Base-by-base conservation (phyloP, 2,888 invertebrate genomes). In the Crepidodera aurea region DNA sequence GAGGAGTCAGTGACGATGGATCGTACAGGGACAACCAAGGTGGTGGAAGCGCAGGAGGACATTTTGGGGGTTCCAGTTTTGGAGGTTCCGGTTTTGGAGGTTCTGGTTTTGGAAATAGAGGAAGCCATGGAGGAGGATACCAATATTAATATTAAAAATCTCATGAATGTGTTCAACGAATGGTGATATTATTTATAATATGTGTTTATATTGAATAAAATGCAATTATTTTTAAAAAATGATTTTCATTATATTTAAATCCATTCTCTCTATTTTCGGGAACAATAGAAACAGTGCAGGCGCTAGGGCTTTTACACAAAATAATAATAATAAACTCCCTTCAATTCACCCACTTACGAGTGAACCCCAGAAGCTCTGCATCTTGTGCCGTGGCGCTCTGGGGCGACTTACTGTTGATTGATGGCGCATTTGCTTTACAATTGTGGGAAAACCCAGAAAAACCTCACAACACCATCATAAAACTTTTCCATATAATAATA, bases 1-100 rank as follows among this genome's bases (percentile, higher is more conserved):
- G 69, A 34, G 69, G 64, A 12, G 46, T 73, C 6, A 66, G 65
- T 3, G 72, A 73, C 60, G 71, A 73, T 63, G 73, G 73, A 5
- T 69, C 69, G 16, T 72, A 72, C 57, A 65, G 67, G 61, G 62
- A 18, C 46, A 8, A 8, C 40, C 29, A 37, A 16, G 46, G 29
- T 13, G 55, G 44, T 8, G 39, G 22, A 22, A n/a, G 37, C 4
- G 22, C 15, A 16, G 10, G 19, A 13, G 34, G 61, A 10, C 50
- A 54, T 7, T 59, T 39, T 25, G 40, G 60, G 3, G 60, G 29
- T 16, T 25, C 19, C 6, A 18, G 16, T 15, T 16, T 10, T 37
- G 42, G 34, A n/a, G 42, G 55, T 13, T 46, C 42, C 12, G 34
- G 61, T 10, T 42, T 29, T 37, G 40, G 60, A 8, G 60, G 29